phyloP scores from a whole-genome alignment of 2,888 invertebrate genomes.

The Leucozona laternaria region DNA sequence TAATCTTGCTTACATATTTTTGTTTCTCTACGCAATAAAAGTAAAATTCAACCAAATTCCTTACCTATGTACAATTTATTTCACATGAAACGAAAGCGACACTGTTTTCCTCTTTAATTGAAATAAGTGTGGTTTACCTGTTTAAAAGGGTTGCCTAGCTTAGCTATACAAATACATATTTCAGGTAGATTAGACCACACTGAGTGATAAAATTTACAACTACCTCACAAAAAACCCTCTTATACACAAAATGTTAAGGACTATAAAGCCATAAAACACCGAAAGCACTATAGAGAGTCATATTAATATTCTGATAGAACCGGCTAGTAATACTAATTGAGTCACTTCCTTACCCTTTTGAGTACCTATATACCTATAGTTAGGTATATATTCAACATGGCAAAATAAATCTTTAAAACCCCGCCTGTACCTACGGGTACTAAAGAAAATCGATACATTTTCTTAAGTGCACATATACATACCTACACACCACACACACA shows the following conservation, averaged over 20 bases:
- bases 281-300: neutral
- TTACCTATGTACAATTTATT: neutral
- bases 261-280: neutral
- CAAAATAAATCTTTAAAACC: neutral
- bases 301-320: neutral
- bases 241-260: neutral
- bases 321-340: slow-evolving; percentile 6
- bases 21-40: neutral
- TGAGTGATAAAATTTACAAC: neutral
- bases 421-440: neutral
- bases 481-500: neutral
- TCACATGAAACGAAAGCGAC: neutral
- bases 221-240: neutral
- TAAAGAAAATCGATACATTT: neutral
- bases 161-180: neutral
- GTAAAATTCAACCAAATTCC: neutral
- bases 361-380: no score
- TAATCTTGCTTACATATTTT: neutral
- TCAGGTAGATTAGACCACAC: neutral
- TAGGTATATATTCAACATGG: neutral
- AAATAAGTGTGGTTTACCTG: neutral
- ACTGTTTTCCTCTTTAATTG: neutral
- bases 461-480: neutral
- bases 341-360: neutral
- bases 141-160: neutral